These are phyloP conservation scores for Beaufortia kweichowensis DNA, from an alignment of 2,113 vertebrate genomes.

Conservation along the genomic window DNA sequence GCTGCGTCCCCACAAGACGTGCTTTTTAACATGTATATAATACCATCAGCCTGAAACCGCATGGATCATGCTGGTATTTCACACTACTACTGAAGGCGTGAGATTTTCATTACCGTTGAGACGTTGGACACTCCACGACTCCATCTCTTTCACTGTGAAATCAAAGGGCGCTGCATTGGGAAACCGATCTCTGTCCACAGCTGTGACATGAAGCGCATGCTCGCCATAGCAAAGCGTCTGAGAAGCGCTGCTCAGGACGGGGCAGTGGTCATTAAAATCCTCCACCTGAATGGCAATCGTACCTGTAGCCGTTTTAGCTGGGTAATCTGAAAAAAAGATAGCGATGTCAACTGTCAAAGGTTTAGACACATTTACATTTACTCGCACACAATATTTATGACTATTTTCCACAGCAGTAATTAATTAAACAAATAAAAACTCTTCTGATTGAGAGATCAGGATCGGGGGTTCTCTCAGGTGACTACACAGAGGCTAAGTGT, in stretches of 20 bases:
- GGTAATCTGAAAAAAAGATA: slow-evolving; percentile 47
- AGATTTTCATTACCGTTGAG: slow-evolving; percentile 76
- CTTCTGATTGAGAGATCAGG: too few relatives aligned
- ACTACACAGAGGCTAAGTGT: too few relatives aligned
- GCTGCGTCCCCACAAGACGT: too few relatives aligned
- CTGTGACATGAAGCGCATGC: slow-evolving; percentile 75
- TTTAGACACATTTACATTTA: too few relatives aligned
- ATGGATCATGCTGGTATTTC: background rate
- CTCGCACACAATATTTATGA: too few relatives aligned
- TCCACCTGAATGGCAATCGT: slow-evolving; percentile 76
- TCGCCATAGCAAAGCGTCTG: slow-evolving; percentile 74
- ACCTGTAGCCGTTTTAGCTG: slow-evolving; percentile 72
- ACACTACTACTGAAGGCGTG: background rate
- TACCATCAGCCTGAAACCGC: too few relatives aligned
- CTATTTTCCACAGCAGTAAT: too few relatives aligned
- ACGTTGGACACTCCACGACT: slow-evolving; percentile 77
- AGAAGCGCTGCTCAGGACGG: slow-evolving; percentile 66
- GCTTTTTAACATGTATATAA: too few relatives aligned
- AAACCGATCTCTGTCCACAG: slow-evolving; percentile 76
- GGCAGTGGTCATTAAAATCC: slow-evolving; percentile 83
- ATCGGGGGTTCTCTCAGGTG: too few relatives aligned
- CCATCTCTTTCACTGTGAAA: slow-evolving; percentile 71
- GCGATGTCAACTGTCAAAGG: too few relatives aligned
- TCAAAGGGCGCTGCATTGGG: slow-evolving; percentile 82
- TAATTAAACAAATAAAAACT: too few relatives aligned